phyloP scores from a whole-genome alignment of 2,797 vertebrate genomes.

The Schizothorax lantsangensis region DNA sequence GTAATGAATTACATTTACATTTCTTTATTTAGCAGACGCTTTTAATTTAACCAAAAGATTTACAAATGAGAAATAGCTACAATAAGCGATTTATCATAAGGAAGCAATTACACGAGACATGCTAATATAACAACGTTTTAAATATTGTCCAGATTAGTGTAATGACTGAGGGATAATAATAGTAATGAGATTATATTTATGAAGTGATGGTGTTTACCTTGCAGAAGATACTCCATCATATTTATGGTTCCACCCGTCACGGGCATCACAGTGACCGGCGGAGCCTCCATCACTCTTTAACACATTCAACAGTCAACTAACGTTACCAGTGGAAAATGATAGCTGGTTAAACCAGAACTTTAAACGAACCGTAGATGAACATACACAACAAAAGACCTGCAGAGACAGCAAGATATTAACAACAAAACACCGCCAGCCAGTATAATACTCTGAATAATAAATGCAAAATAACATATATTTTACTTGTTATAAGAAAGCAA shows the following conservation, averaged over 20 bases:
- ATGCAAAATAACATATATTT: neutral
- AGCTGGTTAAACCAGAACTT: neutral
- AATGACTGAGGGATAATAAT: neutral
- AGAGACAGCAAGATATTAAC: neutral
- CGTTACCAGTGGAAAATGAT: neutral
- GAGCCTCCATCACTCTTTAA: slow-evolving; percentile 86
- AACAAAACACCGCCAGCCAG: no score
- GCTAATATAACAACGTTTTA: neutral
- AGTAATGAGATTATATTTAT: neutral
- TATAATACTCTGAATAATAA: neutral
- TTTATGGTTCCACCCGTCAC: slow-evolving; percentile 93
- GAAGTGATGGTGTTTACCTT: slow-evolving; percentile 77
- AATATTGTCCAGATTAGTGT: neutral
- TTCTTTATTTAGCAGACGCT: no score
- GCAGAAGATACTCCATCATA: slow-evolving; percentile 96
- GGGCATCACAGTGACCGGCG: slow-evolving; percentile 93
- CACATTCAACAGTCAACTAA: neutral
- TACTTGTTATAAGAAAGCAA: neutral
- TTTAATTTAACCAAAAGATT: no score
- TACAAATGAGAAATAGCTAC: no score
- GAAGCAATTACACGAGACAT: neutral
- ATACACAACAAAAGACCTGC: neutral
- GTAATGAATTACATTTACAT: no score
- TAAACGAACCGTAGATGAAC: neutral
- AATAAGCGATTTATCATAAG: neutral